phyloP scores from a whole-genome alignment of 2,888 invertebrate genomes.

The Trileptium ribeirensis region DNA sequence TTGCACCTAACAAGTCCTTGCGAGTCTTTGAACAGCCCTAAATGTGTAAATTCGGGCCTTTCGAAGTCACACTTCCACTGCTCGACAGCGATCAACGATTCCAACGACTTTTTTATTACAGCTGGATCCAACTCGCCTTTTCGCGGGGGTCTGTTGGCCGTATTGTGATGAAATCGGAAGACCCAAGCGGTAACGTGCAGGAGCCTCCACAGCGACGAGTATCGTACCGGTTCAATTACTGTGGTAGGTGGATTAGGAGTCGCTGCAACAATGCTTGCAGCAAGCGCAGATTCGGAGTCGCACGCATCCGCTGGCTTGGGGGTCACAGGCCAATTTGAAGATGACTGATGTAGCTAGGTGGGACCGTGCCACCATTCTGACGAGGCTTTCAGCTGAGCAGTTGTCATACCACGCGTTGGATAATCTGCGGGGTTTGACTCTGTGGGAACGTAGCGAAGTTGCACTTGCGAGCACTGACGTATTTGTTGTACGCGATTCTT shows the following conservation, averaged over 20 bases:
- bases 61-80: background rate
- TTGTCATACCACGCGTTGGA: background rate
- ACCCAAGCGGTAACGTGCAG: background rate
- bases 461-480: background rate
- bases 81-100: background rate
- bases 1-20: background rate
- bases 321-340: background rate
- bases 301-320: background rate
- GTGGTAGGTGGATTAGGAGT: background rate
- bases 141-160: background rate
- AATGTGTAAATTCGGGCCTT: background rate
- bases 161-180: background rate
- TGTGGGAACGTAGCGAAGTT: conserved; percentile 2
- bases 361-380: background rate
- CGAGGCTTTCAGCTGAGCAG: background rate
- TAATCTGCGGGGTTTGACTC: conserved; percentile 42
- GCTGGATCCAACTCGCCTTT: background rate
- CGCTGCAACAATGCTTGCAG: background rate
- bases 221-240: background rate
- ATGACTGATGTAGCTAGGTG: background rate
- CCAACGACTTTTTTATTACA: background rate
- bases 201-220: background rate
- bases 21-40: background rate
- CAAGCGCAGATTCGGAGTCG: background rate
- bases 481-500: background rate